Conservation (phyloP, 2,113 vertebrate species). For the Callopanchax toddi region DNA sequence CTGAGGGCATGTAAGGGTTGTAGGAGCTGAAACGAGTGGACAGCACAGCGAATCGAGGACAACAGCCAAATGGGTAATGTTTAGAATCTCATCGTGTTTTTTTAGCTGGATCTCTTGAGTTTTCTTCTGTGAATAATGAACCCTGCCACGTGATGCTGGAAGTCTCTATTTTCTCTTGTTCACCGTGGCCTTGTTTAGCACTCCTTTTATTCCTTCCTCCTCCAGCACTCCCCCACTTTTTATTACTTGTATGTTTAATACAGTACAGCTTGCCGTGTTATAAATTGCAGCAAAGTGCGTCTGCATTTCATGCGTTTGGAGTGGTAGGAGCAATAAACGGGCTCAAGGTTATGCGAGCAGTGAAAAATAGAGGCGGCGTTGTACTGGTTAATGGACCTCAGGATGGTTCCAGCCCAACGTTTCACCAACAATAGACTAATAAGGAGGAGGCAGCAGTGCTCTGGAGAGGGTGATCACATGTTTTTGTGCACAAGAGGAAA, state of each 20-base stretch:
- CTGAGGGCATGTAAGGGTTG: slow-evolving; percentile 53
- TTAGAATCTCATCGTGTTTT: slow-evolving; percentile 55
- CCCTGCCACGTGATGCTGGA: slow-evolving; percentile 23
- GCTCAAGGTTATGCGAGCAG: slow-evolving; percentile 44
- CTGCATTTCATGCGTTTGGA: slow-evolving; percentile 38
- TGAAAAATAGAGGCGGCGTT: slow-evolving; percentile 40
- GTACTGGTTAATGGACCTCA: slow-evolving; percentile 30
- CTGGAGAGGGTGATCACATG: slow-evolving; percentile 8
- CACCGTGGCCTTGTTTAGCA: slow-evolving; percentile 2
- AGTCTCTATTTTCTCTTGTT: slow-evolving; percentile 37
- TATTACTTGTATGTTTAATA: slow-evolving; percentile 41
- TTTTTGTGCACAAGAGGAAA: slow-evolving; percentile 7
- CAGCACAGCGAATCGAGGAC: slow-evolving; percentile 45
- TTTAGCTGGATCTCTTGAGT: slow-evolving; percentile 30
- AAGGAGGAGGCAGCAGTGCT: slow-evolving; percentile 15
- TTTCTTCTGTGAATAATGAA: slow-evolving; percentile 27
- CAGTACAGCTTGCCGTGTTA: slow-evolving; percentile 7
- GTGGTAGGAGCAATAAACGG: slow-evolving; percentile 36
- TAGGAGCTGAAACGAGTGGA: slow-evolving; percentile 49
- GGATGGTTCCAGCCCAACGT: slow-evolving; percentile 33
- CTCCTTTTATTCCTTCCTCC: not conserved
- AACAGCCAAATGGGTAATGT: slow-evolving; percentile 59
- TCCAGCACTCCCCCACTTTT: slow-evolving; percentile 6
- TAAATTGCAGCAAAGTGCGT: slow-evolving; percentile 26
- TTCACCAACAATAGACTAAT: slow-evolving; percentile 19